phyloP scores from a whole-genome alignment of 2,888 invertebrate species.

The Thyatira batis region DNA sequence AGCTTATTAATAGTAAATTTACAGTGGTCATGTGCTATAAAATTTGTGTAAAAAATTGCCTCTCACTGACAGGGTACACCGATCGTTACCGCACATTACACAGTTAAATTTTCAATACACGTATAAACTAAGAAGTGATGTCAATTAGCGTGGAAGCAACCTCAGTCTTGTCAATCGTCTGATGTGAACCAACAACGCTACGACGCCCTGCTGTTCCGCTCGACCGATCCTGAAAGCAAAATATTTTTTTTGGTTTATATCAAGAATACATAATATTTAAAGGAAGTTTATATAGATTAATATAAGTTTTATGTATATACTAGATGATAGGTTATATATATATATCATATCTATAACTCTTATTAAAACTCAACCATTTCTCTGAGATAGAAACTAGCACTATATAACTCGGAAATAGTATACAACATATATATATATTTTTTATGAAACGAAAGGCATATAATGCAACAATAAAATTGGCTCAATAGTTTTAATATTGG shows the following conservation, averaged over 20 bases:
- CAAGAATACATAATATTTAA: neutral
- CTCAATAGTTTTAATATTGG: too few relatives aligned
- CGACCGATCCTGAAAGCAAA: constrained; percentile 47
- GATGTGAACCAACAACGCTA: constrained; percentile 70
- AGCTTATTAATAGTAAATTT: constrained; percentile 16
- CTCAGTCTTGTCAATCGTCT: constrained; percentile 76
- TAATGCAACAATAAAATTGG: too few relatives aligned
- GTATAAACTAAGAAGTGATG: constrained; percentile 68
- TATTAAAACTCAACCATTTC: too few relatives aligned
- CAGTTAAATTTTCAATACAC: constrained; percentile 60
- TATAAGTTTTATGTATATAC: too few relatives aligned
- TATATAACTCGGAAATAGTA: too few relatives aligned
- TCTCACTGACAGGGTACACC: constrained; percentile 49
- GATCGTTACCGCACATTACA: constrained; percentile 50
- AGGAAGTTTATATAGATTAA: too few relatives aligned
- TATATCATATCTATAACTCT: too few relatives aligned
- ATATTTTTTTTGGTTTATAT: neutral
- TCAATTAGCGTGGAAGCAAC: constrained; percentile 70
- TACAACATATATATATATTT: too few relatives aligned
- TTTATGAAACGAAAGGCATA: too few relatives aligned
- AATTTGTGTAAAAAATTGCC: constrained; percentile 14
- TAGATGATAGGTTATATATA: too few relatives aligned
- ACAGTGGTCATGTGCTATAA: constrained; percentile 19
- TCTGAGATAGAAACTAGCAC: too few relatives aligned
- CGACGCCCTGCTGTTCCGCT: constrained; percentile 53